Evolutionary conservation across 2,113 vertebrate genomes (phyloP).

Genomic region (Onychostruthus taczanowskii): DNA sequence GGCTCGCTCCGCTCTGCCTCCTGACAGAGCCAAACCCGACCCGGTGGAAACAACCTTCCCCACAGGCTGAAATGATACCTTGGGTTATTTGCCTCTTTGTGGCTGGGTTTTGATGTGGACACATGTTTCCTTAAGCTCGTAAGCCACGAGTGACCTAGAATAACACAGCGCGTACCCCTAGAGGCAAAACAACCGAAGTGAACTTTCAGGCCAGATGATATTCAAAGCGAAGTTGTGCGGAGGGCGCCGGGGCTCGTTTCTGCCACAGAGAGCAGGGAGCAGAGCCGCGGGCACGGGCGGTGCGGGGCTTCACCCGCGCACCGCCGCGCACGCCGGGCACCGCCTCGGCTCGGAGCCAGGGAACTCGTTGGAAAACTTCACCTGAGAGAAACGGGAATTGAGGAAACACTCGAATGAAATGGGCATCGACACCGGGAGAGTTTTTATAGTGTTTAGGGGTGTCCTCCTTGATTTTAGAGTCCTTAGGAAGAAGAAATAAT

Average conservation of each 20-base stretch:
- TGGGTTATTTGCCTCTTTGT: not conserved
- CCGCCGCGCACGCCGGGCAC: not conserved
- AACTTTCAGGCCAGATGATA: constrained; percentile 5
- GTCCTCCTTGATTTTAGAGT: not conserved
- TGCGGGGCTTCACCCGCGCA: not conserved
- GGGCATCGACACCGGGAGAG: not conserved
- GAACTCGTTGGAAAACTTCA: not conserved
- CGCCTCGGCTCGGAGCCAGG: not conserved
- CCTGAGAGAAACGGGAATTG: not conserved
- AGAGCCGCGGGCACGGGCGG: not conserved
- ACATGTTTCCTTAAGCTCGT: not conserved
- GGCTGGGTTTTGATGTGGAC: not conserved
- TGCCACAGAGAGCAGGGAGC: not conserved
- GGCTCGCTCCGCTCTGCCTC: not conserved
- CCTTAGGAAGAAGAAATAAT: not conserved
- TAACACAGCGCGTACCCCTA: not conserved
- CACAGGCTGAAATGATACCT: not conserved
- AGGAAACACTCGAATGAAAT: not conserved
- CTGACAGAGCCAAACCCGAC: not conserved
- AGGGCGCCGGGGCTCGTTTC: not conserved
- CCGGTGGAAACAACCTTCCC: not conserved
- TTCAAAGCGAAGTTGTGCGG: not conserved
- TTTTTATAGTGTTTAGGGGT: not conserved
- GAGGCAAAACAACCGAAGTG: constrained; percentile 8
- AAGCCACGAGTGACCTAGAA: constrained; percentile 8